These are phyloP conservation scores for Calliopum simillimum DNA, from an alignment of 2,888 invertebrate species.

Conservation along the genomic window DNA sequence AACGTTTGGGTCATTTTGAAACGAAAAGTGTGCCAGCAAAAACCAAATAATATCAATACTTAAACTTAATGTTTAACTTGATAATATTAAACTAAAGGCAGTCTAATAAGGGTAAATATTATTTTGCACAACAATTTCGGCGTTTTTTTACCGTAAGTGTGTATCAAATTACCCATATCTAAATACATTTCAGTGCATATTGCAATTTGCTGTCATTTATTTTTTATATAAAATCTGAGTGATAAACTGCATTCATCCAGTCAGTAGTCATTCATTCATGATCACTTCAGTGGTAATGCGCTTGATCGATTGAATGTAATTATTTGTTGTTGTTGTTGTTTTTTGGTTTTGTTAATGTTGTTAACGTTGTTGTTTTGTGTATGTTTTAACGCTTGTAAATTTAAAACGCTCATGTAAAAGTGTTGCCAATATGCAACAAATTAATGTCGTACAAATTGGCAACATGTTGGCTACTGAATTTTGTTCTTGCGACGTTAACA, in stretches of 20 bases:
- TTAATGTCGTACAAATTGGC: constrained; percentile 51
- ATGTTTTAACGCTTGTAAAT: constrained; percentile 27
- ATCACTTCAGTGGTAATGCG: neutral
- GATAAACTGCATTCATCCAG: neutral
- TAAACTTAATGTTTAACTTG: too few species aligned
- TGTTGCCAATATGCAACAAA: constrained; percentile 46
- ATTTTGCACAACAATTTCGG: too few species aligned
- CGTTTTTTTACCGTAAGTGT: too few species aligned
- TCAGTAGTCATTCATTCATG: neutral
- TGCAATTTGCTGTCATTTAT: too few species aligned
- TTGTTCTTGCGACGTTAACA: neutral
- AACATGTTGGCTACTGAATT: constrained; percentile 40
- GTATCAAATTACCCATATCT: too few species aligned
- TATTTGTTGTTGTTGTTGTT: constrained; percentile 10
- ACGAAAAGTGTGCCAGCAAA: too few species aligned
- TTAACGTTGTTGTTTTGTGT: constrained; percentile 34
- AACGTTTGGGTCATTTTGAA: too few species aligned
- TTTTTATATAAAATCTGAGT: too few species aligned
- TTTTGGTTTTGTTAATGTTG: constrained; percentile 34
- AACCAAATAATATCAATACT: too few species aligned
- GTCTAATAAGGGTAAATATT: too few species aligned
- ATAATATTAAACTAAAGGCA: too few species aligned
- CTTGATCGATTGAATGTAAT: neutral
- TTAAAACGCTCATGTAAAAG: constrained; percentile 21
- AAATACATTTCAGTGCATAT: too few species aligned